Evolutionary conservation across 2,888 invertebrate genomes (phyloP), one percentile per base, ranked within the genome.

Genomic region (Limnephilus lunatus): DNA sequence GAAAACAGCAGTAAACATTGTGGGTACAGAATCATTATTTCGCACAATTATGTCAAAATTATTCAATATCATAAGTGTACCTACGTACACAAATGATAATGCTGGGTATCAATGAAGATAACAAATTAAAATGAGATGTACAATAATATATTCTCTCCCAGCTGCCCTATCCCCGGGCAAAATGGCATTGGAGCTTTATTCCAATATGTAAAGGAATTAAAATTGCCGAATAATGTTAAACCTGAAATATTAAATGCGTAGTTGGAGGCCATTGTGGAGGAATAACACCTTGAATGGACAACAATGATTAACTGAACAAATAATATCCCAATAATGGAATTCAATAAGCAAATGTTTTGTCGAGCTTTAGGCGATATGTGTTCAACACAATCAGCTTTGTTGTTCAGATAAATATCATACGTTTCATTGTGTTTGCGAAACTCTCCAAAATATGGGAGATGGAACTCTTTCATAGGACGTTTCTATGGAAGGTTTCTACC

Each of bases 291-390:
- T 53, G 86, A 86, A 83, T 89, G 89, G 82, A 89, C 83, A 89
- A 85, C 85, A 90, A 87, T 91, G 91, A 91, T 91, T 91, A 91
- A 88, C 91, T 89, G 88, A 89, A 91, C 91, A 89, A 91, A 87
- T 91, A 91, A 86, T 44, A 81, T 91, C 68, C 68, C 87, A 81
- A 91, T 91, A 83, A 82, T 53, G 68, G 89, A 91, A 88, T 89
- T 89, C 91, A 53, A 91, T 91, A 89, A 83, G 82, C 87, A 87
- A 90, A 53, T 82, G 88, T 91, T 88, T 68, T 87, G 91, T 88
- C 35, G 39, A 35, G 81, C 91, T 81, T 35, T 31, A n/a, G 91
- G 87, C 81, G 44, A 91, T 87, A 86, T 53, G 32, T 81, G 48
- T 86, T 83, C 39, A 85, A 85, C 32, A 53, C 35, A 48, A 82